Evolutionary conservation across 2,888 invertebrate genomes (phyloP).

Genomic region (Tachina fera): DNA sequence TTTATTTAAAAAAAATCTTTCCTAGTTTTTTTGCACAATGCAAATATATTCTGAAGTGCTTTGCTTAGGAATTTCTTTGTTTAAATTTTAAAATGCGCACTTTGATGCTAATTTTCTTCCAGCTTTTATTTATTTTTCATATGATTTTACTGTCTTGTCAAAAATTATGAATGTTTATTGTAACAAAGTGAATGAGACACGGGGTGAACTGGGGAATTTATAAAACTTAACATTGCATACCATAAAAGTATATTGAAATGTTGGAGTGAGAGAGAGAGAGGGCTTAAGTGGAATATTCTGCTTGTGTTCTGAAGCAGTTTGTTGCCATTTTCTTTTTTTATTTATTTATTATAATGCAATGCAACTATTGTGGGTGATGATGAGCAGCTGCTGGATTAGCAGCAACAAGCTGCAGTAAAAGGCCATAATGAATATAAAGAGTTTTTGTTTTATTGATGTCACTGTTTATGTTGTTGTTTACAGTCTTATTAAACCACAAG

Average conservation of each 20-base stretch:
- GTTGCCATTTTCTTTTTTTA: not conserved
- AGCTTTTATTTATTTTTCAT: conserved; percentile 24
- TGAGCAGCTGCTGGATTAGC: conserved; percentile 28
- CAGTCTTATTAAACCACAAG: conserved; percentile 20
- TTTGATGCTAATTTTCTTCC: conserved; percentile 8
- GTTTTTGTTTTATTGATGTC: conserved; percentile 44
- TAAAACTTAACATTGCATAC: conserved; percentile 15
- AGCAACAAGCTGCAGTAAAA: conserved; percentile 22
- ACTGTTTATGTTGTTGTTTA: conserved; percentile 46
- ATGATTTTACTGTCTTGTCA: conserved; percentile 50
- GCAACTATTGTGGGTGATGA: conserved; percentile 50
- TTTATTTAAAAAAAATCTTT: too few species aligned
- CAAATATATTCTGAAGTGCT: conserved; percentile 8
- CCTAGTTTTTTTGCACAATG: not conserved
- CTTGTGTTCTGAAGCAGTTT: conserved; percentile 1
- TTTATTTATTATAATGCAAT: not conserved
- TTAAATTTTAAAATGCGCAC: conserved; percentile 1
- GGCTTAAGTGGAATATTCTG: not conserved
- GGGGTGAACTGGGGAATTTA: conserved; percentile 27
- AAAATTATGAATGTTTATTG: conserved; percentile 63
- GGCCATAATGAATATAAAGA: conserved; percentile 47
- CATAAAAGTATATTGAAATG: conserved; percentile 2
- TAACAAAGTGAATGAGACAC: conserved; percentile 36
- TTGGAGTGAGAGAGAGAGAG: not conserved
- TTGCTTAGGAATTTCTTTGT: conserved; percentile 42